These are phyloP conservation scores for Euleptes europaea DNA, from an alignment of 2,113 vertebrate genomes.

Conservation along the genomic window DNA sequence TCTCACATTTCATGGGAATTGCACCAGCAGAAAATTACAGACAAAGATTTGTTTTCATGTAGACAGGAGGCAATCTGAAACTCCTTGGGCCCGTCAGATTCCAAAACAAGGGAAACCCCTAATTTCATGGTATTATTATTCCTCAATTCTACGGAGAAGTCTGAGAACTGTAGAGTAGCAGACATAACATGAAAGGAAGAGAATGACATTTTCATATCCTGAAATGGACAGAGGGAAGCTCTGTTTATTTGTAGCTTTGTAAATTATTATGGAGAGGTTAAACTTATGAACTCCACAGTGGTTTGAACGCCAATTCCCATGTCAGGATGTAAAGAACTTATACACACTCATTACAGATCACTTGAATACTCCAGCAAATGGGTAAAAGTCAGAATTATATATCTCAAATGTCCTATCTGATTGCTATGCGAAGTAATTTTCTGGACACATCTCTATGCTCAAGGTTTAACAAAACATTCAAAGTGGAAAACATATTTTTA, in stretches of 20 bases:
- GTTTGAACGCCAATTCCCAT: conserved; percentile 51
- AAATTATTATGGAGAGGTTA: conserved; percentile 57
- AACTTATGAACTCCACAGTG: conserved; percentile 58
- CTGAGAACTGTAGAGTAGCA: not conserved
- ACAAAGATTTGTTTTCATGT: conserved; percentile 50
- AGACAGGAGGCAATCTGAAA: conserved; percentile 45
- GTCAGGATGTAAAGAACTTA: conserved; percentile 39
- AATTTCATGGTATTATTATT: conserved; percentile 57
- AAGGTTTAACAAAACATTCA: not conserved
- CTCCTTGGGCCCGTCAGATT: conserved; percentile 39
- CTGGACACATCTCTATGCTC: not conserved
- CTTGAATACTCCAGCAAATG: conserved; percentile 33
- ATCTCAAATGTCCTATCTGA: not conserved
- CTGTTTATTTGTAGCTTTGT: conserved; percentile 48
- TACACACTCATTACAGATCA: not conserved
- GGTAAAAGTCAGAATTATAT: not conserved
- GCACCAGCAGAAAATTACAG: conserved; percentile 35
- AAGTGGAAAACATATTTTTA: not conserved
- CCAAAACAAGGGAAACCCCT: conserved; percentile 57
- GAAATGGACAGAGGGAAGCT: not conserved
- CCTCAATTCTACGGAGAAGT: conserved; percentile 46
- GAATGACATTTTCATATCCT: not conserved
- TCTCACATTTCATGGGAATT: conserved; percentile 64
- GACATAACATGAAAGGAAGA: conserved; percentile 35
- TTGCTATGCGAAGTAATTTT: not conserved